Base-by-base conservation (phyloP, 2,888 invertebrate species). In the Drosophila neotestacea region DNA sequence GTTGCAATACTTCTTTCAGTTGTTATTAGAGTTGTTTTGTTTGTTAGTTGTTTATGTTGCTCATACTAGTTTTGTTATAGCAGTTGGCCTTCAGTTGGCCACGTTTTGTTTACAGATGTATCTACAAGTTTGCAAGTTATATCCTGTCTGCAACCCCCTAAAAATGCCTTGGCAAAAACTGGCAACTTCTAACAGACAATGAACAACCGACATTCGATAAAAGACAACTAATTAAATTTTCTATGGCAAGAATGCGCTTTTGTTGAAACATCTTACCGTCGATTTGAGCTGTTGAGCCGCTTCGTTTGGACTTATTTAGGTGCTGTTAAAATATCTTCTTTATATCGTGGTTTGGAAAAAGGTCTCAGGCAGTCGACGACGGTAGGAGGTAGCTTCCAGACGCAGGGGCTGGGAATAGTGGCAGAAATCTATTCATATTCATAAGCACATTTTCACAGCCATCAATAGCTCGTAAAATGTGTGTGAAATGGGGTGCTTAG, bases 391-490 rank as follows among this genome's bases (percentile, higher is more conserved):
- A 32, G 32, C 3, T 30, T 7, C 1, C 30, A 3, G 30, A 5
- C 7, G 36, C 9, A 11, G 2, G 38, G 48, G 30, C 4, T 28
- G 28, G 2, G 27, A 6, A 11, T 10, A 32, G 16, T 27, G 46
- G 38, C 30, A 36, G 46, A 51, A 38, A 61, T 75, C 85, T 74
- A 85, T 88, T 88, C 83, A 84, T 84, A 84, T 84, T 84, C 88
- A 84, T 84, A 85, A 85, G 81, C 78, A 75, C 80, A 82, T 83
- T 83, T 87, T 79, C 85, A 87, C 74, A 76, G 88, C 88, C 88
- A 83, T 88, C 83, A 84, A 84, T 88, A 80, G 88, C 68, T 84
- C 83, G 83, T 84, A 85, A 85, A 82, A 83, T 78, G 83, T 81
- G 79, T 83, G 88, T 81, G 85, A 82, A 86, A 68, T 78, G 81